A percentile compares a stretch with the other conserved stretches of the same genome.
Conservation (phyloP, 2,888 invertebrate species). For the Metopia argyrocephala region DNA sequence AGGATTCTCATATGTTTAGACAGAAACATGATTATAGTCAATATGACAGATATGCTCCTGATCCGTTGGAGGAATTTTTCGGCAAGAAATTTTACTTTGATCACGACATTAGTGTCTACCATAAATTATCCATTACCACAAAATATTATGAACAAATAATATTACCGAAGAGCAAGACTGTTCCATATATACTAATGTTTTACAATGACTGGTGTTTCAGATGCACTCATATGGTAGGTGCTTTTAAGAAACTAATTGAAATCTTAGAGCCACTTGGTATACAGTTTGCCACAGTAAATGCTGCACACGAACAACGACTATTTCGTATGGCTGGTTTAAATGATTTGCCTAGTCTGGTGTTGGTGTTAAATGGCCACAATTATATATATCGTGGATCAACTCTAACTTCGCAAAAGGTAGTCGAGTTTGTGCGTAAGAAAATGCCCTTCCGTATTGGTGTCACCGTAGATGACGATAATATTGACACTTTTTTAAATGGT, state of each 20-base stretch:
- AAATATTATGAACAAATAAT: slow-evolving; percentile 94
- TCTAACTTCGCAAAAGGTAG: slow-evolving; percentile 88
- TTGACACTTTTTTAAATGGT: slow-evolving; percentile 89
- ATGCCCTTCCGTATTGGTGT: slow-evolving; percentile 90
- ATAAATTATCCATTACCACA: slow-evolving; percentile 90
- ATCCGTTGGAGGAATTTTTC: slow-evolving; percentile 91
- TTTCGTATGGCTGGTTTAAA: slow-evolving; percentile 89
- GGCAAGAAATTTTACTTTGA: slow-evolving; percentile 90
- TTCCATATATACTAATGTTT: slow-evolving; percentile 92
- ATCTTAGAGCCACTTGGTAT: slow-evolving; percentile 92
- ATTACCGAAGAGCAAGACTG: slow-evolving; percentile 88
- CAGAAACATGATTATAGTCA: slow-evolving; percentile 86
- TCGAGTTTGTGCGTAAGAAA: slow-evolving; percentile 92
- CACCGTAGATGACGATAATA: slow-evolving; percentile 84
- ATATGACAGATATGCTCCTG: slow-evolving; percentile 82
- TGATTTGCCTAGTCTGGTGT: slow-evolving; percentile 88
- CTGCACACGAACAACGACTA: slow-evolving; percentile 88
- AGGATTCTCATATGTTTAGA: slow-evolving; percentile 86
- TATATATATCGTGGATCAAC: slow-evolving; percentile 91
- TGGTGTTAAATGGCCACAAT: slow-evolving; percentile 90
- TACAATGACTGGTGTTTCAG: slow-evolving; percentile 97
- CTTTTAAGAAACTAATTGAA: slow-evolving; percentile 91
- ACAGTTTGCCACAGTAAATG: slow-evolving; percentile 90
- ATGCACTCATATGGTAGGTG: slow-evolving; percentile 91
- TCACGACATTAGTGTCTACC: slow-evolving; percentile 91